phyloP scores from a whole-genome alignment of 2,113 vertebrate genomes.

The Laterallus jamaicensis region DNA sequence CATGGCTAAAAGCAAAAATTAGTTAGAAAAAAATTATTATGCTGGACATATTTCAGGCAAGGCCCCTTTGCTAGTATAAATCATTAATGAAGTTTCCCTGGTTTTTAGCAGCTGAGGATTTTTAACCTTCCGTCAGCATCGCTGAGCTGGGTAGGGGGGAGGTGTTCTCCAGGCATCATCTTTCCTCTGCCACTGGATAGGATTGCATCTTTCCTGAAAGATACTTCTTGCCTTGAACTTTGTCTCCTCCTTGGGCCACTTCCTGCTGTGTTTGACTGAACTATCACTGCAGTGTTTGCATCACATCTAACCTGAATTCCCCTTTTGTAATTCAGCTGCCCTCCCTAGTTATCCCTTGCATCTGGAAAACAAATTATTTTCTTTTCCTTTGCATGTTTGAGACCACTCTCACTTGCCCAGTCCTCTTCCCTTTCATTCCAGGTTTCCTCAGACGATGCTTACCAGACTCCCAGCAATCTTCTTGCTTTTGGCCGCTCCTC shows the following conservation, averaged over 20 bases:
- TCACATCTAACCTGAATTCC: neutral
- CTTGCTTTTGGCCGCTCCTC: neutral
- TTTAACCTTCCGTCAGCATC: neutral
- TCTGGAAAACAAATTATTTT: neutral
- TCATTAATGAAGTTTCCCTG: slow-evolving; percentile 13
- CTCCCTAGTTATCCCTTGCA: neutral
- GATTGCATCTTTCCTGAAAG: neutral
- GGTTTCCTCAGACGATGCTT: neutral
- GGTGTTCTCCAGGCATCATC: neutral
- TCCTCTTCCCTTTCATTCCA: neutral
- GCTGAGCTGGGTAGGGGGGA: neutral
- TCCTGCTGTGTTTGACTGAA: neutral
- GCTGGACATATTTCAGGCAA: slow-evolving; percentile 1
- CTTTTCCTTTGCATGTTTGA: neutral
- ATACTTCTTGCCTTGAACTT: neutral
- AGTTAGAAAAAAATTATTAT: slow-evolving; percentile 24
- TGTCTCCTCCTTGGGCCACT: neutral
- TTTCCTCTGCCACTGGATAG: neutral
- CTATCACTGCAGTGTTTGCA: neutral
- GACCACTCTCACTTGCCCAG: neutral
- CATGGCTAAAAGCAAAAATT: slow-evolving; percentile 39
- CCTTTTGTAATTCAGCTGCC: neutral
- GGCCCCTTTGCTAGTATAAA: slow-evolving; percentile 13
- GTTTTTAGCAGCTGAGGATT: slow-evolving; percentile 23
- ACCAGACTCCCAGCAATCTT: neutral